Conservation (phyloP, 1,140 invertebrate genomes). For the Panulirus ornatus region DNA sequence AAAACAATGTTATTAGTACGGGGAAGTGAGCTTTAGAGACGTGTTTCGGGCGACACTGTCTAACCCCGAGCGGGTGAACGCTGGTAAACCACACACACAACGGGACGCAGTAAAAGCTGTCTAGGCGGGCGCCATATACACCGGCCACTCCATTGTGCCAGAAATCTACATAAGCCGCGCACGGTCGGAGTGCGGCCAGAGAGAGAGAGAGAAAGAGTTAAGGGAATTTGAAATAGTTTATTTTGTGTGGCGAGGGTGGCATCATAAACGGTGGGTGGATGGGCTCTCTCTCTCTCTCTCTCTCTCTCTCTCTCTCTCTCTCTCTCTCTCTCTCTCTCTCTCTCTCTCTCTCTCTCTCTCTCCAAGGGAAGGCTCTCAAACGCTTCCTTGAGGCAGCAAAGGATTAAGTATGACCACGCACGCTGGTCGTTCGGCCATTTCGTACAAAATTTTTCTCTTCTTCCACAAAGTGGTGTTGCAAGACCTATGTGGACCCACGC, state of each 20-base stretch:
- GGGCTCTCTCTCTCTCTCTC: background rate
- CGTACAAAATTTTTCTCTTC: background rate
- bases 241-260: background rate
- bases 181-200: background rate
- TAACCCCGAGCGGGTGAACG: background rate
- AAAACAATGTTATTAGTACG: background rate
- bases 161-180: slow-evolving; percentile 27
- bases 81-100: slow-evolving; percentile 23
- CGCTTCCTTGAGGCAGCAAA: no score
- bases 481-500: background rate
- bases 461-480: background rate
- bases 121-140: background rate
- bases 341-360: background rate
- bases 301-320: background rate
- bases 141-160: slow-evolving; percentile 23
- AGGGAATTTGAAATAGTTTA: slow-evolving; percentile 29
- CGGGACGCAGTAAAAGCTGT: slow-evolving; percentile 21
- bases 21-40: background rate
- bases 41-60: background rate
- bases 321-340: background rate
- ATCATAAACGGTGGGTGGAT: background rate
- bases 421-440: background rate
- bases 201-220: background rate
- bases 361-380: no score
- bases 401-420: no score